Percentiles rank a stretch among this genome's conserved stretches.
These are phyloP conservation scores for Megastigmus dorsalis DNA, from an alignment of 2,888 invertebrate genomes.

Conservation along the genomic window DNA sequence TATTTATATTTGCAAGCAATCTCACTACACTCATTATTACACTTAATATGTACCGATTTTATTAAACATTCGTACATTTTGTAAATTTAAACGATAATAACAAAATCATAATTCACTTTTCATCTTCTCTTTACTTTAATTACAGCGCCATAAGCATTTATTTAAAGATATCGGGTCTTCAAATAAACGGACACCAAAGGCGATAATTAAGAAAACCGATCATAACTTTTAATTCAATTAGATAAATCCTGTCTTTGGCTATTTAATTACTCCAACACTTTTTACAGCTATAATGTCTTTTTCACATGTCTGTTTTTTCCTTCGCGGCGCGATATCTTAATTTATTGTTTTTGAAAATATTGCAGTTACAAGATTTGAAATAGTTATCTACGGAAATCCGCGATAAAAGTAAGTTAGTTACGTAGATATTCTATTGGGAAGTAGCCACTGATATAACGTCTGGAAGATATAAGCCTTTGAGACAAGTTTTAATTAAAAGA, in stretches of 20 bases:
- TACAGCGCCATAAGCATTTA: too few species aligned
- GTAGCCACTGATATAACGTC: constrained; percentile 5
- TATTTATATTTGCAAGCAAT: too few species aligned
- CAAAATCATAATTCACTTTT: too few species aligned
- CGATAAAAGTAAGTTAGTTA: background rate
- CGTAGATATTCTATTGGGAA: background rate
- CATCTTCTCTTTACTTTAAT: too few species aligned
- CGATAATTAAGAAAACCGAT: constrained; percentile 19
- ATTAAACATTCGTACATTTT: too few species aligned
- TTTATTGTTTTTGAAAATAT: constrained; percentile 19
- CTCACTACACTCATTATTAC: too few species aligned
- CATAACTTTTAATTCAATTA: constrained; percentile 13
- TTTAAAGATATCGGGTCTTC: too few species aligned
- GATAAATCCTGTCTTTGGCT: constrained; percentile 24
- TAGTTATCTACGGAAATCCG: background rate
- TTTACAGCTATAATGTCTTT: background rate
- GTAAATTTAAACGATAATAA: too few species aligned
- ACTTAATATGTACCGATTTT: too few species aligned
- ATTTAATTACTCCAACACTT: background rate
- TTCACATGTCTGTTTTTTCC: background rate
- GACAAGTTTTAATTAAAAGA: constrained; percentile 33
- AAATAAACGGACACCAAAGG: too few species aligned
- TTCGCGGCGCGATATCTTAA: background rate
- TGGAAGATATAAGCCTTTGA: background rate
- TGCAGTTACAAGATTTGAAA: background rate